Base-by-base conservation (phyloP, 2,888 invertebrate species). In the Synergus gifuensis region DNA sequence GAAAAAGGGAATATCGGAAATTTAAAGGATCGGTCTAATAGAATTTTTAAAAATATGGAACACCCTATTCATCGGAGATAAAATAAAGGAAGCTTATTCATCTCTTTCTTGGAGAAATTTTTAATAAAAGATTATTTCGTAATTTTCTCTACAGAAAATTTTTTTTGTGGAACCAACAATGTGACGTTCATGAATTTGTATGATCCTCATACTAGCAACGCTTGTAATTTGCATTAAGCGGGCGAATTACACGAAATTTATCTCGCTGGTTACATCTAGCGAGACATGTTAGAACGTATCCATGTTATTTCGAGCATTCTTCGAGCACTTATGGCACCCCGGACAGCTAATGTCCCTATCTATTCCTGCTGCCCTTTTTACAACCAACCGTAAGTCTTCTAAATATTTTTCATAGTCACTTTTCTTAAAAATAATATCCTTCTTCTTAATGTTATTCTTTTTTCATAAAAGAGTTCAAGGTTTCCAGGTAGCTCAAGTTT, bases 211-310 rank as follows among this genome's bases (percentile, higher is more conserved):
- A 58, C 64, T 49, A 78, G 81, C 82, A 83, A 80, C 83, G 77
- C 77, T 84, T 83, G 86, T 86, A 86, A 88, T 89, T 89, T 88
- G 87, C 87, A 89, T 90, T 89, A 88, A 88, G 86, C 86, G 85
- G 85, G 87, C 86, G 87, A 89, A 89, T 89, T 89, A 88, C 87
- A 83, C 79, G 79, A 87, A 89, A 89, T 90, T 89, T 89, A 90
- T 88, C 87, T 86, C 86, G 81, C 83, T 83, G 87, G 87, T 86
- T 84, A 87, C 83, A 36, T 36, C 83, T 82, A 76, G 78, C 79
- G 76, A 76, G 76, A 80, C 83, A 4, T 83, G 84, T 87, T 87
- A 87, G 85, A 86, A 85, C 84, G 84, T 86, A 88, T 87, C 86
- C 86, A 84, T 79, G 86, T 85, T 87, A 87, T 88, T 87, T 86